Base-by-base conservation (phyloP, 2,888 invertebrate genomes). In the Dimorphilus gyrociliatus region DNA sequence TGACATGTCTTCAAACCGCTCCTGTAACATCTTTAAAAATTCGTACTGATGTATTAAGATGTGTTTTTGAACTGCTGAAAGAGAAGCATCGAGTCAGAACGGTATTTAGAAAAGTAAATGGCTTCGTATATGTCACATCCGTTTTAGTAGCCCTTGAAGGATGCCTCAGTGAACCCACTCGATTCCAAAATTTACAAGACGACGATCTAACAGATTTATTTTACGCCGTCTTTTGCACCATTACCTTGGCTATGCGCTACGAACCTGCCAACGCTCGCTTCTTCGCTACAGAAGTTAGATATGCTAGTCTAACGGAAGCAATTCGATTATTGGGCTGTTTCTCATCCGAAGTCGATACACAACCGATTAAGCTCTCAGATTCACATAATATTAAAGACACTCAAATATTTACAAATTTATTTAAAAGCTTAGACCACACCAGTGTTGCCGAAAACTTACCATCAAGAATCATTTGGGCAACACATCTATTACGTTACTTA, bases 221-320 rank as follows among this genome's bases (percentile, higher is more conserved):
- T 34, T 77, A 81, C 52, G 75, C 82, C 33, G 84, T 90, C 7
- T 90, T 92, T 64, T 82, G 84, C 54, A 86, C 88, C 0, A 74
- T 97, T 43, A 82, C 85, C 37, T 84, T 90, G 0, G 90, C 92
- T 2, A 94, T 97, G 94, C 71, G 97, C 45, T 97, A 90, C 58
- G 97, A 97, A 62, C 97, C 97, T 2, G 92, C 92, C 1, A 97
- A 97, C 63, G 94, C 94, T 0, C 88, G 88, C 60, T 86, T 88
- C 67, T 97, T 97, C 67, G 78, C 86, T 54, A 79, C 84, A 41
- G 94, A 97, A 72, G 80, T 79, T 48, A 86, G 90, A 50, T 79
- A 80, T 64, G 81, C 85, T 24, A 88, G 84, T 44, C 67, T 97
- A 15, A 85, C 86, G 51, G 86, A 92, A 54, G 86, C 92, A 0